A percentile compares a stretch with the other conserved stretches of the same genome.
Evolutionary conservation across 2,888 invertebrate species (phyloP).

Genomic region (Xylophagus ater): DNA sequence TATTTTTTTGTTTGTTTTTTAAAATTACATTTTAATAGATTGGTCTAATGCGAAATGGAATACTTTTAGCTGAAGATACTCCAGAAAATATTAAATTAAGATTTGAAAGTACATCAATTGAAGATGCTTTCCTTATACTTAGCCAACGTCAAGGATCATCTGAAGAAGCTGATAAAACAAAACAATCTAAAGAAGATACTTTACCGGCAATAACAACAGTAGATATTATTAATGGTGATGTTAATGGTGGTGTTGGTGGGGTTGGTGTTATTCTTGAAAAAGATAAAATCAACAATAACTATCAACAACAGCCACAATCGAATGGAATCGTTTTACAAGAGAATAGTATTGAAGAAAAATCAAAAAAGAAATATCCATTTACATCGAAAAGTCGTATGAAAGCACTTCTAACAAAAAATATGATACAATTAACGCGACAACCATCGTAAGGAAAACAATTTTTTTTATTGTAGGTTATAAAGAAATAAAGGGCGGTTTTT

Average conservation of each 20-base stretch:
- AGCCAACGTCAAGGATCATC: slow-evolving; percentile 46
- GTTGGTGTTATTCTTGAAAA: neutral
- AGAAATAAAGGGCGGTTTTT: too few relatives aligned
- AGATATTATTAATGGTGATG: slow-evolving; percentile 4
- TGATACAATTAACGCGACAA: slow-evolving; percentile 57
- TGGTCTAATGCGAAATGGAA: slow-evolving; percentile 78
- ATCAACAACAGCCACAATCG: too few relatives aligned
- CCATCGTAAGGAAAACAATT: slow-evolving; percentile 62
- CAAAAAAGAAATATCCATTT: slow-evolving; percentile 26
- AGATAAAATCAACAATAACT: slow-evolving; percentile 1
- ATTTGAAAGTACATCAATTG: slow-evolving; percentile 62
- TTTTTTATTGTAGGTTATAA: too few relatives aligned
- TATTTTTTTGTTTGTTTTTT: slow-evolving; percentile 6
- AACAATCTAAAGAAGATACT: slow-evolving; percentile 3
- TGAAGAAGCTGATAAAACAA: slow-evolving; percentile 25
- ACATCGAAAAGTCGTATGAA: slow-evolving; percentile 42
- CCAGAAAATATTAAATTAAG: slow-evolving; percentile 58
- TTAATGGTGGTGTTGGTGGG: neutral
- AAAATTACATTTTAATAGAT: slow-evolving; percentile 47
- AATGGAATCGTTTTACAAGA: too few relatives aligned
- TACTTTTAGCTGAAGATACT: slow-evolving; percentile 72
- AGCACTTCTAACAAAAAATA: slow-evolving; percentile 59
- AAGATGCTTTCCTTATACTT: slow-evolving; percentile 77
- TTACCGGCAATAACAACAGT: slow-evolving; percentile 5
- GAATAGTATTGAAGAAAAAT: slow-evolving; percentile 15